Evolutionary conservation across 1,140 invertebrate species (phyloP), one percentile per base, ranked within the genome.

Genomic region (Drosophila kikkawai): DNA sequence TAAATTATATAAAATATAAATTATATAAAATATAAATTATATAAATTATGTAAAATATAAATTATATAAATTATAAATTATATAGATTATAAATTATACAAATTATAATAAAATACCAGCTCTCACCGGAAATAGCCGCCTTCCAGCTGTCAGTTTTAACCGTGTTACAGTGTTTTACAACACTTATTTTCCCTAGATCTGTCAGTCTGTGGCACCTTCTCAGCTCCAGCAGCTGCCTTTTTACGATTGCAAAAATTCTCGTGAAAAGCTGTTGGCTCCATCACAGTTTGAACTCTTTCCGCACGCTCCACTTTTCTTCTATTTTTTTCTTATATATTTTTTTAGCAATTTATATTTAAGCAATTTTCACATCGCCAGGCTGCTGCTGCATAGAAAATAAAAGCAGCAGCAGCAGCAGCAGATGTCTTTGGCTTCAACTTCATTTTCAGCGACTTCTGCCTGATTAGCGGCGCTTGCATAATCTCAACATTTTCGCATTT

Each of bases 331-430:
- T 37, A 19, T 42, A 42, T 44, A 51, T 51, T 26, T 32, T 36
- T 34, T 48, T 11, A 45, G 12, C 19, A 15, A 55, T 39, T 55
- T 55, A 37, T 56, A 36, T 55, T 61, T 50, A 12, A 55, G 48
- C 65, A 88, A 84, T 88, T 87, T 88, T 75, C 63, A 59, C 58
- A 84, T 87, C 77, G 55, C 42, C 77, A 83, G 71, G 80, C 80
- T 84, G 84, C 67, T 44, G 44, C 19, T 22, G 44, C 67, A 47
- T 32, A n/a, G 15, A 29, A 69, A 69, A 64, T 37, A 51, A 63
- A 63, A 34, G 15, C 8, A 11, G 12, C 34, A 37, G 32, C 36
- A 41, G 44, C n/a, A n/a, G n/a, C 55, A 37, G 32, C 37, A 41
- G 44, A 47, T 50, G 55, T 32, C 59, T 29, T 29, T 29, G 56